Conservation (phyloP, 1,140 invertebrate genomes). For the Archivesica marissinica region DNA sequence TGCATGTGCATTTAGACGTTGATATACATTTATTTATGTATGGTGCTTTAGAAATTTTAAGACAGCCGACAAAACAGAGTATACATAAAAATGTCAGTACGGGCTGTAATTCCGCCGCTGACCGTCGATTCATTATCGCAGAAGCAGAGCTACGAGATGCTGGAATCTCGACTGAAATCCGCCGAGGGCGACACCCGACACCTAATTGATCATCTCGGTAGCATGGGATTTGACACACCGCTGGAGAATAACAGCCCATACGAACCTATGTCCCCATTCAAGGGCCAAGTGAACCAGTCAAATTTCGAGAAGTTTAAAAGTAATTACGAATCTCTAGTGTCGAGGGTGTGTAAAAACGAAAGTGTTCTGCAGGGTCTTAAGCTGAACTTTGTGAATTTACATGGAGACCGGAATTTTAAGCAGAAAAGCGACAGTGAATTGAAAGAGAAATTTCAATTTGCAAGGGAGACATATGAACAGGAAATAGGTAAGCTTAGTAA, state of each 20-base stretch:
- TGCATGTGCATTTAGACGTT: no score
- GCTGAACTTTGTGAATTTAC: conserved; percentile 66
- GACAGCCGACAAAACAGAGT: no score
- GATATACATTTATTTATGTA: no score
- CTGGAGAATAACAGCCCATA: conserved; percentile 3
- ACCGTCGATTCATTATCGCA: conserved; percentile 41
- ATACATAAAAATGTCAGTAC: conserved; percentile 55
- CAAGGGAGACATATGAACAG: conserved; percentile 62
- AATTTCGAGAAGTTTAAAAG: conserved; percentile 61
- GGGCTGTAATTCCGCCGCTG: conserved; percentile 72
- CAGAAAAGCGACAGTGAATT: conserved; percentile 62
- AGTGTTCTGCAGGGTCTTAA: conserved; percentile 74
- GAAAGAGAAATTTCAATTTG: conserved; percentile 62
- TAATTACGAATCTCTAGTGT: conserved; percentile 72
- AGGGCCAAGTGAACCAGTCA: conserved; percentile 33
- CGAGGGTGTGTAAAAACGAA: conserved; percentile 73
- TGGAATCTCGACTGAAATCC: conserved; percentile 68
- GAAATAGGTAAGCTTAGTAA: conserved; percentile 55
- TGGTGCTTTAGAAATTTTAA: no score
- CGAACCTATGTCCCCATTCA: conserved; percentile 40
- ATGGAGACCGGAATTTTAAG: conserved; percentile 63
- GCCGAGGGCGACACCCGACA: conserved; percentile 72
- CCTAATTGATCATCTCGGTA: conserved; percentile 66
- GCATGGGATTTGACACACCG: conserved; percentile 58
- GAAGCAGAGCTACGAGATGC: conserved; percentile 66